Conservation (phyloP, 2,797 vertebrate genomes). For the Sebastes nivosus region DNA sequence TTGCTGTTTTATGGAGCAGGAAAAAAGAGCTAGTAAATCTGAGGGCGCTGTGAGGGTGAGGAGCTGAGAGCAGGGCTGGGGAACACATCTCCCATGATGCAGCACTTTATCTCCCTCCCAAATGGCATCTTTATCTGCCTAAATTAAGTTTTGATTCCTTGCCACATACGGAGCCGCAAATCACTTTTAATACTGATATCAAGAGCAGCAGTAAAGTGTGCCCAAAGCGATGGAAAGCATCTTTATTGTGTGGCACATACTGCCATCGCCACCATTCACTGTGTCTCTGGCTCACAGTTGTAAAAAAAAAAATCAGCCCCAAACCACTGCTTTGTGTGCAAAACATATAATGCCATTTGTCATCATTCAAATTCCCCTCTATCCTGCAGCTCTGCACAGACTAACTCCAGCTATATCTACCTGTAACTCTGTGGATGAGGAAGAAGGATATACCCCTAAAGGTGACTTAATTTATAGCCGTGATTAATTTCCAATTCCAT, state of each 20-base stretch:
- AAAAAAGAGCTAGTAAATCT: constrained; percentile 87
- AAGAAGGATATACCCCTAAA: constrained; percentile 59
- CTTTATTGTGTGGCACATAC: constrained; percentile 79
- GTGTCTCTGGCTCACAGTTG: constrained; percentile 59
- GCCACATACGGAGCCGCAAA: constrained; percentile 87
- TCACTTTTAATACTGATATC: constrained; percentile 88
- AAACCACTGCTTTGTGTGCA: constrained; percentile 73
- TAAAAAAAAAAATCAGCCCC: constrained; percentile 24
- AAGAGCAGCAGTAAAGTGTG: constrained; percentile 83
- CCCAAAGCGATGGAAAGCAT: constrained; percentile 77
- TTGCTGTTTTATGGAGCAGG: constrained; percentile 86
- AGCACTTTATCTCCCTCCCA: constrained; percentile 85
- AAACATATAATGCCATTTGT: constrained; percentile 72
- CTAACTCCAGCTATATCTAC: constrained; percentile 48
- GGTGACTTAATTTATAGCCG: constrained; percentile 76
- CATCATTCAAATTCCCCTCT: constrained; percentile 56
- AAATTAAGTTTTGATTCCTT: constrained; percentile 90
- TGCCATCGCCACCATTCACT: constrained; percentile 60
- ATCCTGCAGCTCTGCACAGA: constrained; percentile 53
- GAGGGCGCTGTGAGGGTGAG: constrained; percentile 76
- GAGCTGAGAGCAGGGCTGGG: constrained; percentile 71
- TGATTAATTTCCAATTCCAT: constrained; percentile 83
- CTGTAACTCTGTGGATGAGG: constrained; percentile 42
- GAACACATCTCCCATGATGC: constrained; percentile 84
- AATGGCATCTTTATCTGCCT: constrained; percentile 90